Evolutionary conservation across 2,113 vertebrate genomes (phyloP).

Genomic region (Laticauda laticaudata): DNA sequence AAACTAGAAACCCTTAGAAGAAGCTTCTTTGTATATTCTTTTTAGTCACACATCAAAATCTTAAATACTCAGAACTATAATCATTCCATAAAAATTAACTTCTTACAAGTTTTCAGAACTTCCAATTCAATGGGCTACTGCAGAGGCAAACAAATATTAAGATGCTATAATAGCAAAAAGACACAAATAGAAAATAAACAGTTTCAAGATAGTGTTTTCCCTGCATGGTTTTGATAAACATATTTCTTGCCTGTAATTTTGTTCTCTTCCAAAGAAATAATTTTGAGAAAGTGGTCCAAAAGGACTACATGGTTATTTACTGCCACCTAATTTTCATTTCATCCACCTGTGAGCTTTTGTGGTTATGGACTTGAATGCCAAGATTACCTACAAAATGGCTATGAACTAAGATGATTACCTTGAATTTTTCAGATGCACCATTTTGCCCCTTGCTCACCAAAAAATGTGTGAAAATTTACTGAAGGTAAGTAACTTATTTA

Average conservation of each 20-base stretch:
- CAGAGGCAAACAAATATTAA: neutral
- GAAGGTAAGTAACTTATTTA: neutral
- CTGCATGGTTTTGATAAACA: neutral
- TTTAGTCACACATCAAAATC: neutral
- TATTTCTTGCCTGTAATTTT: neutral
- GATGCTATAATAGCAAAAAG: neutral
- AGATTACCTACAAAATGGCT: neutral
- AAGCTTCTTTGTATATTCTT: neutral
- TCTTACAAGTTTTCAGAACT: neutral
- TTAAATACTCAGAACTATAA: neutral
- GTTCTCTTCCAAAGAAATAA: neutral
- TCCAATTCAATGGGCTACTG: neutral
- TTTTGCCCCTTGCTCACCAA: neutral
- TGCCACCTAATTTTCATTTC: neutral
- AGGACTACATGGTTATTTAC: neutral
- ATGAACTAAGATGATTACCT: neutral
- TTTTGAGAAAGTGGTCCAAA: neutral
- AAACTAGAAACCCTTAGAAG: neutral
- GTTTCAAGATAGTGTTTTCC: neutral
- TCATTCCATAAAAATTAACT: neutral
- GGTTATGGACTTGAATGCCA: neutral
- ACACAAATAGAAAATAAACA: neutral
- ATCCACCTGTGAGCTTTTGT: neutral
- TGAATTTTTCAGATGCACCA: neutral
- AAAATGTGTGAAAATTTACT: neutral